These are phyloP conservation scores for Chironomus riparius DNA, from an alignment of 2,888 invertebrate genomes.

Conservation along the genomic window DNA sequence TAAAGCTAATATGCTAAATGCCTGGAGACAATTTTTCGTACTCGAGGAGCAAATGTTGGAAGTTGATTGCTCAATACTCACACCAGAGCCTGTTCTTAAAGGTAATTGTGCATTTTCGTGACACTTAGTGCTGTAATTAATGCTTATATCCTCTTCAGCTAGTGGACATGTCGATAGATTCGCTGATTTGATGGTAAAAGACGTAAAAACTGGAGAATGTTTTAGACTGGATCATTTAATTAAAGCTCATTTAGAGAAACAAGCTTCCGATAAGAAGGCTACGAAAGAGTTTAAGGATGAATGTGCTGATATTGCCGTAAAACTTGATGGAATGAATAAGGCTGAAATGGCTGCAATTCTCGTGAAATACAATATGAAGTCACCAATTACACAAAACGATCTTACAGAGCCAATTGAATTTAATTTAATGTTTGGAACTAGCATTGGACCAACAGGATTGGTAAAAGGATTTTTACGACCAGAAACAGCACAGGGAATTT, in stretches of 20 bases:
- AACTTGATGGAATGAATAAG: slow-evolving; percentile 85
- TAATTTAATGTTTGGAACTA: slow-evolving; percentile 98
- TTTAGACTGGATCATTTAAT: slow-evolving; percentile 96
- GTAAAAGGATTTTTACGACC: slow-evolving; percentile 92
- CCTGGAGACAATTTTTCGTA: slow-evolving; percentile 94
- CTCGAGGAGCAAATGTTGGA: slow-evolving; percentile 98
- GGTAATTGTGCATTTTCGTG: slow-evolving; percentile 37
- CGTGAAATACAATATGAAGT: slow-evolving; percentile 82
- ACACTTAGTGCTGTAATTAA: slow-evolving; percentile 33
- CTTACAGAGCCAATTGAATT: slow-evolving; percentile 94
- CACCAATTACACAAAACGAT: slow-evolving; percentile 91
- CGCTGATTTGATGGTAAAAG: slow-evolving; percentile 99
- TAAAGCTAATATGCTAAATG: slow-evolving; percentile 85
- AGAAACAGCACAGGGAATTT: slow-evolving; percentile 99
- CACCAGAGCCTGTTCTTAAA: slow-evolving; percentile 94
- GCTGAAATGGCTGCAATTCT: slow-evolving; percentile 82
- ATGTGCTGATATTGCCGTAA: slow-evolving; percentile 65
- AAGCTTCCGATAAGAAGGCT: slow-evolving; percentile 74
- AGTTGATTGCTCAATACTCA: slow-evolving; percentile 94
- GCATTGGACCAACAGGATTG: slow-evolving; percentile 93
- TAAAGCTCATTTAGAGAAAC: slow-evolving; percentile 85
- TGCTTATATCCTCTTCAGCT: slow-evolving; percentile 43
- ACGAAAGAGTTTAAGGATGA: slow-evolving; percentile 59
- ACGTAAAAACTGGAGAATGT: slow-evolving; percentile 91
- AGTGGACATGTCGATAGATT: slow-evolving; percentile 99